These are phyloP conservation scores for Drosophila micromelanica DNA, from an alignment of 1,140 invertebrate species.

Conservation along the genomic window DNA sequence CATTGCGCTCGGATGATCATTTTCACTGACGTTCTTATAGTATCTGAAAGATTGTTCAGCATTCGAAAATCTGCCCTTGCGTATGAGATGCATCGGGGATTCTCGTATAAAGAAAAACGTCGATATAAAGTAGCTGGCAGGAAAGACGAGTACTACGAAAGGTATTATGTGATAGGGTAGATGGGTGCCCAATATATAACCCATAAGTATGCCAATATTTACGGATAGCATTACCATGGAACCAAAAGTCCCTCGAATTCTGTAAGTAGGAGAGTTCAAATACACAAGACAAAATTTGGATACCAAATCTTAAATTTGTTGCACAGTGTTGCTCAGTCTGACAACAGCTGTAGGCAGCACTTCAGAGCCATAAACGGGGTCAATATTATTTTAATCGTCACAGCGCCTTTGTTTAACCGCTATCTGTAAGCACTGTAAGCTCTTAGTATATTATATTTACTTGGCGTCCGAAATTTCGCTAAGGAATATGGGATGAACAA, in stretches of 20 bases:
- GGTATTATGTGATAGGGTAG: constrained; percentile 57
- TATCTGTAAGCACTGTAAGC: neutral
- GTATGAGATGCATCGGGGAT: constrained; percentile 65
- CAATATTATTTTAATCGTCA: constrained; percentile 16
- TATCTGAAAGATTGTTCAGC: constrained; percentile 63
- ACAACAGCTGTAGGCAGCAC: neutral
- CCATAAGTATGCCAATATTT: constrained; percentile 63
- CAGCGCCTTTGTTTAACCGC: constrained; percentile 13
- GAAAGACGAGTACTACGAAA: constrained; percentile 44
- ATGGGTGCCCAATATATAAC: constrained; percentile 64
- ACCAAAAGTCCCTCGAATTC: constrained; percentile 68
- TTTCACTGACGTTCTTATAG: constrained; percentile 69
- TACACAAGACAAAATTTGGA: neutral
- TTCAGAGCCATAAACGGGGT: neutral
- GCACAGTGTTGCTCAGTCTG: neutral
- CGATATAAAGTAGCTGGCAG: constrained; percentile 46
- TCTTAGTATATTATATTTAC: constrained; percentile 33
- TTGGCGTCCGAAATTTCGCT: constrained; percentile 77
- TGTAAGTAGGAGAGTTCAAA: constrained; percentile 18
- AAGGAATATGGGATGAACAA: constrained; percentile 69
- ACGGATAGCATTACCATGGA: constrained; percentile 65
- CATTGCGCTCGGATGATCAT: constrained; percentile 31
- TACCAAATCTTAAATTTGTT: neutral
- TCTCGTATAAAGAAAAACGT: constrained; percentile 58
- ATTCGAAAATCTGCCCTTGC: constrained; percentile 26